Evolutionary conservation across 1,140 invertebrate genomes (phyloP).

Genomic region (Zaprionus nigranus): DNA sequence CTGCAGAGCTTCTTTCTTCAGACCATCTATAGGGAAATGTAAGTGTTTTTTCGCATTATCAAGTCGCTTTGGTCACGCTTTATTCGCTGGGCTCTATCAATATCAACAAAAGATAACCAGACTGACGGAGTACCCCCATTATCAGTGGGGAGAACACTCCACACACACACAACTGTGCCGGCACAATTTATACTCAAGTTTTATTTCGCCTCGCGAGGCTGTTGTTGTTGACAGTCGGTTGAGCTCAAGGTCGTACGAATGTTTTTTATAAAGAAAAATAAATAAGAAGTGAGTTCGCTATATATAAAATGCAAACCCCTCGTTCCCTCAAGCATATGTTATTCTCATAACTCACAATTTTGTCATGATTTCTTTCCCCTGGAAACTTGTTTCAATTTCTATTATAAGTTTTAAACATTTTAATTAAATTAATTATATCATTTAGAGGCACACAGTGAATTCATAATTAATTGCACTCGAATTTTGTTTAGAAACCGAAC

Average conservation of each 20-base stretch:
- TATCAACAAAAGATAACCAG: constrained; percentile 69
- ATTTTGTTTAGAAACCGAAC: constrained; percentile 7
- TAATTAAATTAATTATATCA: constrained; percentile 34
- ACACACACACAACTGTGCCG: not conserved
- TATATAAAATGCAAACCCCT: constrained; percentile 1
- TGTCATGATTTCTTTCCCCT: constrained; percentile 18
- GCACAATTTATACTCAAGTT: constrained; percentile 7
- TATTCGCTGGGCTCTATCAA: constrained; percentile 46
- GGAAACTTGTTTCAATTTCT: constrained; percentile 27
- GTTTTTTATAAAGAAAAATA: constrained; percentile 42
- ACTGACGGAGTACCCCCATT: constrained; percentile 20
- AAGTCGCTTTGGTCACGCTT: constrained; percentile 16
- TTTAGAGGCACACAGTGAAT: constrained; percentile 14
- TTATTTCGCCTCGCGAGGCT: constrained; percentile 50
- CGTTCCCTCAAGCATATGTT: not conserved
- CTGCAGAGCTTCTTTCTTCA: not conserved
- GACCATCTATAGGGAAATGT: not conserved
- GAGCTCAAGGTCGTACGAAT: constrained; percentile 57
- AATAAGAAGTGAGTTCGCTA: constrained; percentile 1
- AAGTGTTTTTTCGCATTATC: constrained; percentile 7
- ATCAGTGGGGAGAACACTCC: constrained; percentile 28
- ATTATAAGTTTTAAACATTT: constrained; percentile 13
- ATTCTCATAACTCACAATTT: constrained; percentile 1
- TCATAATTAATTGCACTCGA: constrained; percentile 22
- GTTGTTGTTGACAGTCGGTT: constrained; percentile 44